Base-by-base conservation (phyloP, 1,140 invertebrate species). In the Drosophila erecta region DNA sequence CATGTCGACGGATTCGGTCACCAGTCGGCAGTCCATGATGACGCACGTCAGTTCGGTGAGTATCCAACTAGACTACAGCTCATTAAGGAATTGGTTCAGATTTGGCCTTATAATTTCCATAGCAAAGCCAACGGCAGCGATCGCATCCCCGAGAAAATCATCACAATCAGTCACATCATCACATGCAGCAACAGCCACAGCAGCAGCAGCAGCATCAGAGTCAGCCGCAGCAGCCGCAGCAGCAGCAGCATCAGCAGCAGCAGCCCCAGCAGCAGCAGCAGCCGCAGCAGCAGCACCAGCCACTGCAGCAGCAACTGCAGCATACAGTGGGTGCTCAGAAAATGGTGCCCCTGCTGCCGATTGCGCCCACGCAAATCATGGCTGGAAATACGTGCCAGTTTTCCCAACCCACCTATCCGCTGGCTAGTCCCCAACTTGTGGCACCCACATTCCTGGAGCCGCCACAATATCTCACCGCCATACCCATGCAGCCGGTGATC, bases 1-100 rank as follows among this genome's bases (percentile, higher is more conserved):
- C 0, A 92, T 95, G 62, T 96, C 95, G 0, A 94, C 94, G 1
- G 95, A 95, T 8, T 96, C 96, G 1, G 94, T 94, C 1, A 94
- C 93, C 8, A 96, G 95, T 3, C 92, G 94, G 40, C 93, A 95
- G 24, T 95, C 94, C 2, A 84, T 93, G 33, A 76, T 93, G 75
- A 93, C 93, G 10, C 93, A 93, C 15, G 92, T 93, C 30, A 94
- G 93, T 46, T 92, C 93, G 75, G 93, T 94, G 80, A 90, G 87
- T 72, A 20, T 44, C 10, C 14, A 24, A 30, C 10, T 12, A 15
- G 7, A 10, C 8, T 30, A 1, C 10, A 8, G 8, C 3, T 30
- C 8, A 8, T 30, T 30, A 30, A 8, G 1, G 30, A 30, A 10
- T 3, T 30, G 8, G 8, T 30, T 30, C 8, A 3, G 8, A 30